Percentiles rank a stretch among this genome's conserved stretches.
These are phyloP conservation scores for Clarias platycephalus DNA, from an alignment of 2,797 vertebrate species.

Conservation along the genomic window DNA sequence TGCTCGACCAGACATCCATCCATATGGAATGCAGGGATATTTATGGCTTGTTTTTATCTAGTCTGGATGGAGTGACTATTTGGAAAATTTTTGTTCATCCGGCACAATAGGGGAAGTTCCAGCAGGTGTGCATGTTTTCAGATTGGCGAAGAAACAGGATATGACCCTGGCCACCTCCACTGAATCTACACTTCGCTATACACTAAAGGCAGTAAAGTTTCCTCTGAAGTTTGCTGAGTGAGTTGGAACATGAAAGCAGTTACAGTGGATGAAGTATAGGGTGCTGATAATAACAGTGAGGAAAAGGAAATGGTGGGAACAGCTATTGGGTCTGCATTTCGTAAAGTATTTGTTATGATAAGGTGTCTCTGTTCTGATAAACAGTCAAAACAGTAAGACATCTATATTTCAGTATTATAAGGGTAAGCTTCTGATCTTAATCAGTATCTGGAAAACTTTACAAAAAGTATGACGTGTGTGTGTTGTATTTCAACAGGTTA, in stretches of 20 bases:
- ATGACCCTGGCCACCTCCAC: conserved; percentile 18
- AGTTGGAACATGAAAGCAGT: conserved; percentile 21
- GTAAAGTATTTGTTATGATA: neutral
- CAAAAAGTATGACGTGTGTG: neutral
- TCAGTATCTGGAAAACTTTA: neutral
- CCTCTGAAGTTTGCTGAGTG: conserved; percentile 26
- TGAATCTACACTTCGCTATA: conserved; percentile 17
- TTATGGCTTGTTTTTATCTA: conserved; percentile 22
- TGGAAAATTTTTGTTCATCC: conserved; percentile 39
- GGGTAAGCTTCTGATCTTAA: neutral
- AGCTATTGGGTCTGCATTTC: conserved; percentile 11
- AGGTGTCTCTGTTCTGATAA: neutral
- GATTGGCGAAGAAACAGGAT: conserved; percentile 38
- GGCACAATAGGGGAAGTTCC: conserved; percentile 44
- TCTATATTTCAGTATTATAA: neutral
- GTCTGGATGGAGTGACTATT: conserved; percentile 27
- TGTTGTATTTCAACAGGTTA: neutral
- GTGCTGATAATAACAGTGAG: conserved; percentile 19
- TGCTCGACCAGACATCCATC: conserved; percentile 1
- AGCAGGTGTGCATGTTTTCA: conserved; percentile 44
- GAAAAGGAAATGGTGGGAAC: conserved; percentile 28
- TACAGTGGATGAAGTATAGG: conserved; percentile 11
- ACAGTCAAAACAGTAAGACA: neutral
- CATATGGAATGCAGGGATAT: conserved; percentile 17
- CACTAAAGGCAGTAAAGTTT: conserved; percentile 18